These are phyloP conservation scores for Saturnia pavonia DNA, from an alignment of 2,888 invertebrate species.

Conservation along the genomic window DNA sequence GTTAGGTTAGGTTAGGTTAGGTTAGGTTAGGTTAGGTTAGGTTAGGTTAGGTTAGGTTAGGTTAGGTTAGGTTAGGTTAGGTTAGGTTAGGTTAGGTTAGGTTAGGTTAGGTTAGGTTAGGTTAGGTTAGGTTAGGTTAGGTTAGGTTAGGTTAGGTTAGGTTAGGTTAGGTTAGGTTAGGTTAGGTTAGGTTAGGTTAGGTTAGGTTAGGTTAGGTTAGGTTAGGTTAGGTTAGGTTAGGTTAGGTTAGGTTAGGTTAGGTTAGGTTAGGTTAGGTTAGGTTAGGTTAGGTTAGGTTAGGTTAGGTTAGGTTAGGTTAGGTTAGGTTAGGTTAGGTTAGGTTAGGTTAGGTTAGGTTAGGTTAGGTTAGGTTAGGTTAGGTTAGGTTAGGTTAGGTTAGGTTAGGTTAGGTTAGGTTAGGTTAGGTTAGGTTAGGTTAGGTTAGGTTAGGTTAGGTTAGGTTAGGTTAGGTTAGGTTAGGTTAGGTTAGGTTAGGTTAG, in stretches of 20 bases:
- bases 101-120: background rate
- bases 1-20: conserved; percentile 16
- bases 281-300: conserved; percentile 20
- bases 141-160: too few species aligned
- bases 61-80: background rate
- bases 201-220: conserved; percentile 4
- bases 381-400: background rate
- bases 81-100: too few species aligned
- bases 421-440: conserved; percentile 17
- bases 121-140: conserved; percentile 1
- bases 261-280: conserved; percentile 26
- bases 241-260: conserved; percentile 25
- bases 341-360: background rate
- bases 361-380: conserved; percentile 2
- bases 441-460: conserved; percentile 24
- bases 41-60: conserved; percentile 20
- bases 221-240: too few species aligned
- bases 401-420: conserved; percentile 14
- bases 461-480: conserved; percentile 29
- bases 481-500: conserved; percentile 24
- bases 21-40: background rate
- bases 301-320: conserved; percentile 4
- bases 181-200: too few species aligned
- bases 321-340: background rate
- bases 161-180: too few species aligned